Percentiles rank a stretch among this genome's conserved stretches.
phyloP scores from a whole-genome alignment of 2,797 vertebrate species.

The Mergus octosetaceus region DNA sequence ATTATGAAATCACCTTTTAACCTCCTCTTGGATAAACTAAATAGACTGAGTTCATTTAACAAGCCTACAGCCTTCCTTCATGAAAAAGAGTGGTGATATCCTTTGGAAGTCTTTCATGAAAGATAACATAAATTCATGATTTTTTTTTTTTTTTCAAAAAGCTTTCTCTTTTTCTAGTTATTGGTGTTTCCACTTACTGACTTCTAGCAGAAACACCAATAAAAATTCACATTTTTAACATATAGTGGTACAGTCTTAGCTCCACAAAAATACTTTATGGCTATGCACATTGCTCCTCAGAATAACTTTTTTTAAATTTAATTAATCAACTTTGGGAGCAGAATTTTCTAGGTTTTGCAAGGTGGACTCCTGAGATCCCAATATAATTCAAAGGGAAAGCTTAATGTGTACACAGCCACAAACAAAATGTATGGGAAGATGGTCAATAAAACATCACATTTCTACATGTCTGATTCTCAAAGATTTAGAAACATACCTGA shows the following conservation, averaged over 20 bases:
- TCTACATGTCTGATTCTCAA: background rate
- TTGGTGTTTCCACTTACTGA: background rate
- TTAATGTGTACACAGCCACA: background rate
- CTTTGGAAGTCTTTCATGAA: background rate
- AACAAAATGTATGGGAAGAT: background rate
- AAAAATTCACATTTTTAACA: background rate
- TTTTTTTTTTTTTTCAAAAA: background rate
- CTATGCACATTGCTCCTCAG: background rate
- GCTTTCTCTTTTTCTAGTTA: background rate
- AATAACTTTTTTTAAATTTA: background rate
- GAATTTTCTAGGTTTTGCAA: background rate
- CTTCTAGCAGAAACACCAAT: background rate
- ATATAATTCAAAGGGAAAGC: background rate
- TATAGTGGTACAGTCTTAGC: background rate
- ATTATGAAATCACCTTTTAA: conserved; percentile 9
- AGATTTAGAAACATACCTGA: background rate
- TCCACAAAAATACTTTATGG: background rate
- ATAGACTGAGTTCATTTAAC: background rate
- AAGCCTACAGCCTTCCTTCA: background rate
- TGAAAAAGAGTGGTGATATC: background rate
- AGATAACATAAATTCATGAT: background rate
- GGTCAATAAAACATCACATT: background rate
- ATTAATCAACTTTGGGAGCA: background rate
- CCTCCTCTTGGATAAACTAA: conserved; percentile 7
- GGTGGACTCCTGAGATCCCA: background rate